These are phyloP conservation scores for Orestias chungarensis DNA, from an alignment of 2,797 vertebrate species.

Conservation along the genomic window DNA sequence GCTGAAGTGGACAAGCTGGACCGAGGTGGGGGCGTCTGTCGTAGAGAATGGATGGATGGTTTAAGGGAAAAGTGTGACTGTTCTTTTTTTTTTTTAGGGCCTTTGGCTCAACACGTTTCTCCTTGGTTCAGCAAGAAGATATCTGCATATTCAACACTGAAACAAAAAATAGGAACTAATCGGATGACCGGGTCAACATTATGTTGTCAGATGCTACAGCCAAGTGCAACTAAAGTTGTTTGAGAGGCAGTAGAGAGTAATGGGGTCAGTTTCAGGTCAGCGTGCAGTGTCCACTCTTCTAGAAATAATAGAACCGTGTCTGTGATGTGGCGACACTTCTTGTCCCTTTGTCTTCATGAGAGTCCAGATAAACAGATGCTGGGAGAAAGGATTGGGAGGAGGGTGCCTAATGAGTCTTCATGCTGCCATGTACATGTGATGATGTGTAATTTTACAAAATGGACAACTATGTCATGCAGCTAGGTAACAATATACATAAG, in stretches of 20 bases:
- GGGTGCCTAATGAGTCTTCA: slow-evolving; percentile 17
- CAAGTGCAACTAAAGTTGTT: slow-evolving; percentile 57
- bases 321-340: slow-evolving; percentile 58
- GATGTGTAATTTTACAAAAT: slow-evolving; percentile 10
- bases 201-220: slow-evolving; percentile 60
- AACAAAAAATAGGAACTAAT: not conserved
- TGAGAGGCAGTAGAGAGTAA: slow-evolving; percentile 6
- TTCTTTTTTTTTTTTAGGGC: slow-evolving; percentile 17
- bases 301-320: slow-evolving; percentile 66
- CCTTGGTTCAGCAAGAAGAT: not conserved
- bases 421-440: slow-evolving; percentile 13
- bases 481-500: not conserved
- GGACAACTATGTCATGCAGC: not conserved
- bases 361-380: slow-evolving; percentile 49
- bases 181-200: slow-evolving; percentile 38
- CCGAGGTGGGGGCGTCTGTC: slow-evolving; percentile 37
- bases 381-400: slow-evolving; percentile 45
- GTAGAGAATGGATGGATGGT: slow-evolving; percentile 16
- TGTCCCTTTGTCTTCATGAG: slow-evolving; percentile 51
- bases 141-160: slow-evolving; percentile 3
- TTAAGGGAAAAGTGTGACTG: slow-evolving; percentile 24
- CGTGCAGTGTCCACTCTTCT: slow-evolving; percentile 64
- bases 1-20: slow-evolving; percentile 47
- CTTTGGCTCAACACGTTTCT: slow-evolving; percentile 14
- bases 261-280: slow-evolving; percentile 38